Evolutionary conservation across 2,797 vertebrate genomes (phyloP).

Genomic region (Benthosema pterotum): DNA sequence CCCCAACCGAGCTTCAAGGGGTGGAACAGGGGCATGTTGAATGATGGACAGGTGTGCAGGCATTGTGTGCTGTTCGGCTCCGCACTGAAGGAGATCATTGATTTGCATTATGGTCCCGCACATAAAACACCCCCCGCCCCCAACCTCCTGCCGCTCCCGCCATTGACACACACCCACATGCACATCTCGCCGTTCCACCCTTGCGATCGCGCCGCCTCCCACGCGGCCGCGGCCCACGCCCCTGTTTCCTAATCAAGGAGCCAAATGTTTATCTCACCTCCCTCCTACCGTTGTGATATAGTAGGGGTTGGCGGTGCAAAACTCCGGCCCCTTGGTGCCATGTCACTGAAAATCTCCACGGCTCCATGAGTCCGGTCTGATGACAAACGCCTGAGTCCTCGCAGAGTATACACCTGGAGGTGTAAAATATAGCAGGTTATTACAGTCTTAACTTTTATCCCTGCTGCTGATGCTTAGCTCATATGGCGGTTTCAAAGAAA

Average conservation of each 20-base stretch:
- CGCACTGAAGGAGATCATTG: slow-evolving; percentile 76
- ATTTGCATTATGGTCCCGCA: slow-evolving; percentile 73
- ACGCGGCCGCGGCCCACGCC: slow-evolving; percentile 49
- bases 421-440: slow-evolving; percentile 47
- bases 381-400: slow-evolving; percentile 36
- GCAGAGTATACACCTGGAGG: slow-evolving; percentile 30
- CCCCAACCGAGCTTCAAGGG: slow-evolving; percentile 52
- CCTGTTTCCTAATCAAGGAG: slow-evolving; percentile 58
- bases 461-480: slow-evolving; percentile 30
- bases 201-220: slow-evolving; percentile 63
- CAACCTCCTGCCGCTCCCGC: neutral
- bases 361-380: slow-evolving; percentile 42
- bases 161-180: slow-evolving; percentile 23
- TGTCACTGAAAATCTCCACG: slow-evolving; percentile 55
- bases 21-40: slow-evolving; percentile 73
- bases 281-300: slow-evolving; percentile 71
- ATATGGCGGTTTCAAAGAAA: slow-evolving; percentile 42
- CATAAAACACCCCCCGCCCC: slow-evolving; percentile 53
- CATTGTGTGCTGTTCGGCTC: slow-evolving; percentile 73
- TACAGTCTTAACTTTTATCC: slow-evolving; percentile 44
- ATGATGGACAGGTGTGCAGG: slow-evolving; percentile 78
- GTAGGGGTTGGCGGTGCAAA: slow-evolving; percentile 58
- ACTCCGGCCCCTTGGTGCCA: slow-evolving; percentile 49
- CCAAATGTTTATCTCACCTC: slow-evolving; percentile 70
- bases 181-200: slow-evolving; percentile 65